These are phyloP conservation scores for Galerucella pusilla DNA, from an alignment of 2,888 invertebrate species.

Conservation along the genomic window DNA sequence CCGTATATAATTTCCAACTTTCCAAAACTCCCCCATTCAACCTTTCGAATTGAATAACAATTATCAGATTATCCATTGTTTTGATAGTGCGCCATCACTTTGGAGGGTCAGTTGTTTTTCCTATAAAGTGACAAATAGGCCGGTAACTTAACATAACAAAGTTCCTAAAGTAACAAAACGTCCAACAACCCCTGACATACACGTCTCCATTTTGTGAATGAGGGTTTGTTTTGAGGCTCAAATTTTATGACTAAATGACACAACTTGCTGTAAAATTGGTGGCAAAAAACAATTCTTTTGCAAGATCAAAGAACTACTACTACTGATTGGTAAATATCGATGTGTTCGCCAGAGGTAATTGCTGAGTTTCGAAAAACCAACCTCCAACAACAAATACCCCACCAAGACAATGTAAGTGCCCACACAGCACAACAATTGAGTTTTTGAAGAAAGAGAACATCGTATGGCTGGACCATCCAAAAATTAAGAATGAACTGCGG, in stretches of 20 bases:
- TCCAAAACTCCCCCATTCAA: background rate
- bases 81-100: slow-evolving; percentile 46
- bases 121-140: slow-evolving; percentile 46
- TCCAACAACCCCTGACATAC: background rate
- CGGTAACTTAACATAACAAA: slow-evolving; percentile 44
- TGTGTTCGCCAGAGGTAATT: too few relatives aligned
- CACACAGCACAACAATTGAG: too few relatives aligned
- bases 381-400: too few relatives aligned
- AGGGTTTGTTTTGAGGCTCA: background rate
- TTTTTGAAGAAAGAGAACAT: too few relatives aligned
- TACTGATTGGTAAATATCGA: too few relatives aligned
- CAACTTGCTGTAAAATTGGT: too few relatives aligned
- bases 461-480: too few relatives aligned
- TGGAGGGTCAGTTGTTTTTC: slow-evolving; percentile 50
- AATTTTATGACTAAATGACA: background rate
- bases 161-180: slow-evolving; percentile 47
- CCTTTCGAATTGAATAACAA: slow-evolving; percentile 46
- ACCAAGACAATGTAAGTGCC: too few relatives aligned
- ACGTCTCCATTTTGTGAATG: background rate
- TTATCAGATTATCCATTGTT: slow-evolving; percentile 48
- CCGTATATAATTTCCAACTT: background rate
- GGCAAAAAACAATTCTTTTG: too few relatives aligned
- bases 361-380: too few relatives aligned
- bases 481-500: too few relatives aligned
- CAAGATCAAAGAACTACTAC: too few relatives aligned